Conservation (phyloP, 1,140 invertebrate species). For the Pemphigus obesinymphae region DNA sequence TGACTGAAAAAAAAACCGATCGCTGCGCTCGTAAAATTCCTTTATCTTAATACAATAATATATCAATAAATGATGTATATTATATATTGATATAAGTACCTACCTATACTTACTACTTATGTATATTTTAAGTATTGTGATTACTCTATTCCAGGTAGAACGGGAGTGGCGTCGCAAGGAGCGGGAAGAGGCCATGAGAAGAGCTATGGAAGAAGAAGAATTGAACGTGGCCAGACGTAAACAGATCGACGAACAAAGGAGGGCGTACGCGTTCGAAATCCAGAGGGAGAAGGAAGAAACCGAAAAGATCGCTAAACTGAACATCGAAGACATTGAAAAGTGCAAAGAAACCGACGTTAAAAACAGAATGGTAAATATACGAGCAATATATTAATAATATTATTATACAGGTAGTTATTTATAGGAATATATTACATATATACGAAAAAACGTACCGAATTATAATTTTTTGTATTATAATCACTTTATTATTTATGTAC, state of each 20-base stretch:
- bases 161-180: slow-evolving; percentile 52
- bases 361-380: slow-evolving; percentile 1
- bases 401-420: neutral
- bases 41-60: too few species aligned
- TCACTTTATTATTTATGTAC: too few species aligned
- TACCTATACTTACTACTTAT: too few species aligned
- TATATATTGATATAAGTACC: too few species aligned
- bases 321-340: slow-evolving; percentile 8
- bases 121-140: too few species aligned
- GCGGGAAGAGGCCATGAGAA: slow-evolving; percentile 48
- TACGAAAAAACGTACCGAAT: neutral
- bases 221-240: slow-evolving; percentile 52
- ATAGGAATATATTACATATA: neutral
- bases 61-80: too few species aligned
- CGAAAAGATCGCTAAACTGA: slow-evolving; percentile 50
- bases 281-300: slow-evolving; percentile 60
- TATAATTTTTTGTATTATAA: too few species aligned
- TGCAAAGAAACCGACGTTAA: slow-evolving; percentile 14
- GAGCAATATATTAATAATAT: too few species aligned
- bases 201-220: slow-evolving; percentile 46
- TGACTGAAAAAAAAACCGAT: too few species aligned
- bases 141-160: too few species aligned
- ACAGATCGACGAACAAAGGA: slow-evolving; percentile 55
- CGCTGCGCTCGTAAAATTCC: too few species aligned
- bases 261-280: slow-evolving; percentile 58